Conservation (phyloP, 2,888 invertebrate species). For the Imbricaverruca yamaguchii region DNA sequence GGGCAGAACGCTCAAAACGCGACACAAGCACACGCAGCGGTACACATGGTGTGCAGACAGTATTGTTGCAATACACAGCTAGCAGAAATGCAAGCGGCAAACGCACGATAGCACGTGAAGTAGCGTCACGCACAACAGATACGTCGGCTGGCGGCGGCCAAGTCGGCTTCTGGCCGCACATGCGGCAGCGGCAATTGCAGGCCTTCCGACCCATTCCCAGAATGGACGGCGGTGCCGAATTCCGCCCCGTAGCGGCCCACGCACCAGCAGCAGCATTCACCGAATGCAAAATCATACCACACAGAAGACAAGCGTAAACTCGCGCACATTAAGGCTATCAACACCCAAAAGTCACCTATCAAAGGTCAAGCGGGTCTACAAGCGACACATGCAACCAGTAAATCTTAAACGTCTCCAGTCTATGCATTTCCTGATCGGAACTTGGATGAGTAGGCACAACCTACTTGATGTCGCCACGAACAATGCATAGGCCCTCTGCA, state of each 20-base stretch:
- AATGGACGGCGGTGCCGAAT: background rate
- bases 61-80: constrained; percentile 21
- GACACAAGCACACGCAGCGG: background rate
- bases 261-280: background rate
- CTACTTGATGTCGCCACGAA: too few relatives aligned
- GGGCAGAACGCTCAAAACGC: too few relatives aligned
- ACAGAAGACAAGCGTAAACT: background rate
- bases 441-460: too few relatives aligned
- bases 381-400: too few relatives aligned
- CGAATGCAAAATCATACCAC: background rate
- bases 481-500: too few relatives aligned
- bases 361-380: background rate
- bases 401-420: too few relatives aligned
- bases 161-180: too few relatives aligned
- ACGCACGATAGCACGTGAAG: background rate
- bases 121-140: too few relatives aligned
- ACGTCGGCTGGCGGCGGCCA: too few relatives aligned
- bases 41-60: constrained; percentile 1
- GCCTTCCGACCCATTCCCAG: background rate
- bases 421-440: too few relatives aligned
- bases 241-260: background rate
- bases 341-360: background rate
- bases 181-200: too few relatives aligned
- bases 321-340: background rate
- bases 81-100: background rate